Evolutionary conservation across 1,140 invertebrate species (phyloP), one percentile per base, ranked within the genome.

Genomic region (Drosophila nannoptera): DNA sequence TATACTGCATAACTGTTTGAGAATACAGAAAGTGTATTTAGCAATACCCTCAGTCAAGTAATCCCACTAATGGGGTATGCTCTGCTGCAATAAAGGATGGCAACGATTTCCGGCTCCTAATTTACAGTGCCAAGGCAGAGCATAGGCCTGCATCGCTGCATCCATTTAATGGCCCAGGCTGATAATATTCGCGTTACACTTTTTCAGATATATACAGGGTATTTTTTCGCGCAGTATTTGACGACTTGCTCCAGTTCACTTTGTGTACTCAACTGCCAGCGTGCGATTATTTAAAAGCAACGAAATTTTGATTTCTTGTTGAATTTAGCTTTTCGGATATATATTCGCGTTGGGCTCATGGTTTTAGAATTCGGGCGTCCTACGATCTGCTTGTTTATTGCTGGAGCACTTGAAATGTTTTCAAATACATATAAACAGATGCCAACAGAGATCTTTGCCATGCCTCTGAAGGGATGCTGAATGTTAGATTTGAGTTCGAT

Each of bases 341-440:
- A n/a, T 43, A 7, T 43, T 59, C 14, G 38, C 54, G 40, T 60
- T 43, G 9, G n/a, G 36, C 12, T 45, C 69, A 32, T 55, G 43
- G 46, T 61, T 52, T 58, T 63, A 14, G 22, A 12, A 56, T 45
- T 22, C 33, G 36, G 31, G 36, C 60, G 9, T 33, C 60, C 31
- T 32, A 69, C 45, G 54, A 50, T 46, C 65, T 64, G 7, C n/a
- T 33, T 81, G 78, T 82, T 77, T 77, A 82, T 77, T 74, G 69
- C 22, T 33, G 42, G 55, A 68, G 64, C 66, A 75, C 75, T 82
- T 82, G 68, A 83, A 69, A 82, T 83, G 52, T 82, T 68, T 82
- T 75, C 55, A 36, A 72, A 72, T 53, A 59, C n/a, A 67, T 40
- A 65, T 62, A 68, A 68, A 62, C 59, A 56, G 63, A 70, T 60